Evolutionary conservation across 2,888 invertebrate genomes (phyloP), one percentile per base, ranked within the genome.

Genomic region (Anthrax anthrax): DNA sequence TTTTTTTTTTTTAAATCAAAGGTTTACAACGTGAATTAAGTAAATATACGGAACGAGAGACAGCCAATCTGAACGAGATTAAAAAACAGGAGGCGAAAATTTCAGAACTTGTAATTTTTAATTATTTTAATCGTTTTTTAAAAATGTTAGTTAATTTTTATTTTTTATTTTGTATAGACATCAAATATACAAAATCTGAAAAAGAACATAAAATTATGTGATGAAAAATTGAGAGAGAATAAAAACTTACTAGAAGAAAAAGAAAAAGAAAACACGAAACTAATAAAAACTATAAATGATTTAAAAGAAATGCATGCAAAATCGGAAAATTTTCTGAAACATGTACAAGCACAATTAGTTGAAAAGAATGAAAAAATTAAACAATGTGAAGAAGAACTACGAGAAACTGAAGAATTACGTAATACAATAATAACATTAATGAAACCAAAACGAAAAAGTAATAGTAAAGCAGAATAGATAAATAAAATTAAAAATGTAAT

Each of bases 401-500:
- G 60, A 48, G 67, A 67, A 54, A 65, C 64, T 0, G 67, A 67
- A 50, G 67, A 67, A 46, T 48, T 67, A 54, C 61, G 67, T 23
- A 65, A 64, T 53, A 66, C 65, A 6, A 64, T 67, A 40, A 58
- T 67, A 54, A 64, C 64, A 50, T 55, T 67, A 5, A 67, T 67
- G 67, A 63, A 63, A 48, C 64, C 65, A 10, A 66, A 65, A 46
- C 56, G 65, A 32, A 65, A 65, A 48, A 32, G 12, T 32, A 32
- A 32, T 32, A 6, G 5, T 23, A n/a, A n/a, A n/a, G n/a, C n/a
- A n/a, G n/a, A n/a, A n/a, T n/a, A n/a, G n/a, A n/a, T n/a, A n/a
- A n/a, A n/a, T n/a, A n/a, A n/a, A n/a, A n/a, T n/a, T n/a, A n/a
- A n/a, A n/a, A n/a, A n/a, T n/a, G n/a, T n/a, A n/a, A n/a, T n/a